Base-by-base conservation (phyloP, 2,797 vertebrate species). In the Microhierax caerulescens region DNA sequence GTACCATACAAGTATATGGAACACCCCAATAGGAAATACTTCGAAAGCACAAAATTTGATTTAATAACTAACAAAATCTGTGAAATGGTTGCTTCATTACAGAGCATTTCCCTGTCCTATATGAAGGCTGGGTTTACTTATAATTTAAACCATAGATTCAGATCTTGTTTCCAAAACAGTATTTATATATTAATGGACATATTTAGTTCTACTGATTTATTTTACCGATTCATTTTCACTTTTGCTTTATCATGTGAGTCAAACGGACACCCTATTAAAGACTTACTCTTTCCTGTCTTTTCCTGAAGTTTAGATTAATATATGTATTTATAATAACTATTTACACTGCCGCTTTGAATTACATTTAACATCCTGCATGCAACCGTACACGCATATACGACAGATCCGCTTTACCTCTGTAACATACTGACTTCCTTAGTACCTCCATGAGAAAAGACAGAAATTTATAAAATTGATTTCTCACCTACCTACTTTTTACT, bases 1-100 rank as follows among this genome's bases (percentile, higher is more conserved):
- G 25, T 36, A 96, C 45, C 69, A 30, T 72, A 85, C 69, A 93
- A 77, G 51, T 75, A 34, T 20, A 32, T 41, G 48, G 56, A 91
- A 91, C 45, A 53, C 28, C 34, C 11, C 22, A 75, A 59, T 2
- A 85, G 28, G 70, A 95, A 96, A 90, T 54, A 88, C 59, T 94
- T 80, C 78, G 68, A 97, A 96, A 97, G 74, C 73, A 92, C 64
- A 68, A 88, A 64, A 83, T 80, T 91, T 88, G 67, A 85, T 95
- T 97, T 94, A 95, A 56, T 91, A 95, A 83, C 69, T 94, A 97
- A 94, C 37, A 43, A 96, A 96, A 92, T 95, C 84, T 93, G 92
- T 94, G 93, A 95, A 95, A 95, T 61, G 39, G 72, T 70, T 79
- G 87, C 85, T 97, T 96, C 83, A 96, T 95, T 97, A 96, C 61